Evolutionary conservation across 1,140 invertebrate genomes (phyloP).

Genomic region (Aphelinus certus): DNA sequence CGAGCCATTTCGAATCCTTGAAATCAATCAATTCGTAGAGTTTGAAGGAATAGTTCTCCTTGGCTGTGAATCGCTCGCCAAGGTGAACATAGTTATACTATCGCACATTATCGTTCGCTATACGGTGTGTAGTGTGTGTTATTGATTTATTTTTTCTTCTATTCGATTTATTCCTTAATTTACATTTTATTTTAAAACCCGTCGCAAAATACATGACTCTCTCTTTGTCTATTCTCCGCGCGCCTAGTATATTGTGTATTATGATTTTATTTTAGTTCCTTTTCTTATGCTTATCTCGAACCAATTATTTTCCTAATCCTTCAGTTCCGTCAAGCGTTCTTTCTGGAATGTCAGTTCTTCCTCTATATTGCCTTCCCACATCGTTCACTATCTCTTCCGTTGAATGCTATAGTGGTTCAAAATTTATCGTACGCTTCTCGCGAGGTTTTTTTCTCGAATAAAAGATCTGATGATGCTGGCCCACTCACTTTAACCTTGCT

Average conservation of each 20-base stretch:
- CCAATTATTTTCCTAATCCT: constrained; percentile 40
- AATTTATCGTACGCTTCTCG: constrained; percentile 42
- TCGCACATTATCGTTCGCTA: constrained; percentile 27
- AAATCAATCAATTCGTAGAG: background rate
- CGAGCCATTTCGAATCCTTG: background rate
- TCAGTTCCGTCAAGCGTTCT: constrained; percentile 13
- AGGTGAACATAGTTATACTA: background rate
- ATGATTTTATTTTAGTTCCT: constrained; percentile 40
- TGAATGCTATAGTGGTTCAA: constrained; percentile 31
- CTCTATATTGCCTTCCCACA: constrained; percentile 32
- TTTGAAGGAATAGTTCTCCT: constrained; percentile 9
- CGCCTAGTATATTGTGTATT: constrained; percentile 30
- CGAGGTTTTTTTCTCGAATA: background rate
- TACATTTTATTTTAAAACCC: constrained; percentile 51
- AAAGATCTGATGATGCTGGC: background rate
- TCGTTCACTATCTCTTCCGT: constrained; percentile 1
- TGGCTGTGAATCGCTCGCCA: background rate
- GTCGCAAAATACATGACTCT: constrained; percentile 65
- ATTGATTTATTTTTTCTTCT: background rate
- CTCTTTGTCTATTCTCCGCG: constrained; percentile 31
- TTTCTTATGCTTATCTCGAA: constrained; percentile 49
- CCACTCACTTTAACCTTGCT: background rate
- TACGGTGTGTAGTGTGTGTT: constrained; percentile 5
- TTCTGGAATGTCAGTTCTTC: constrained; percentile 44
- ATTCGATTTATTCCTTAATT: constrained; percentile 19